Conservation (phyloP, 2,888 invertebrate genomes). For the Brachypalpus laphriformis region DNA sequence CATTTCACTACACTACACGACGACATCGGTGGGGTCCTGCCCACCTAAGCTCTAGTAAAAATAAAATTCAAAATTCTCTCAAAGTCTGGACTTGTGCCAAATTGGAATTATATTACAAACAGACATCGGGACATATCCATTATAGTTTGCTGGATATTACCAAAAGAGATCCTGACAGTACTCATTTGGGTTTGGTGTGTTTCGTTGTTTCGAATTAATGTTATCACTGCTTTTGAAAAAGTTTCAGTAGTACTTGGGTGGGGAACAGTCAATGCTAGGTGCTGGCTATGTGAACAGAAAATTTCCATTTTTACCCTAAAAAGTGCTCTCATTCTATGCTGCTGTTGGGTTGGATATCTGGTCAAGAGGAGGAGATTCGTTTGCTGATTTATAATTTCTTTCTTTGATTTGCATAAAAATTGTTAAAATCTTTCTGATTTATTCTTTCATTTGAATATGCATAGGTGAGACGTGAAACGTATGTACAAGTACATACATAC, state of each 20-base stretch:
- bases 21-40: slow-evolving; percentile 14
- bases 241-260: slow-evolving; percentile 19
- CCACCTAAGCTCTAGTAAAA: slow-evolving; percentile 50
- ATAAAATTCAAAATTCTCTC: slow-evolving; percentile 38
- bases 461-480: slow-evolving; percentile 43
- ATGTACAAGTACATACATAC: not conserved
- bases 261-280: slow-evolving; percentile 33
- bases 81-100: slow-evolving; percentile 70
- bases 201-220: slow-evolving; percentile 73
- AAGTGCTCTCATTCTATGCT: slow-evolving; percentile 36
- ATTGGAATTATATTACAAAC: slow-evolving; percentile 73
- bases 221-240: slow-evolving; percentile 58
- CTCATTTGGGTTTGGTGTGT: slow-evolving; percentile 62
- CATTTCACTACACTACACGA: slow-evolving; percentile 38
- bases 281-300: slow-evolving; percentile 13
- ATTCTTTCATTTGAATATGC: slow-evolving; percentile 70
- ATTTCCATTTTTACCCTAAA: slow-evolving; percentile 63
- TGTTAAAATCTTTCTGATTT: slow-evolving; percentile 70
- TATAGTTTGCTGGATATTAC: slow-evolving; percentile 60
- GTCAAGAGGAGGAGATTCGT: slow-evolving; percentile 58
- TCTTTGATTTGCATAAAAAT: slow-evolving; percentile 71
- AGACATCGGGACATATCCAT: slow-evolving; percentile 71
- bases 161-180: slow-evolving; percentile 59
- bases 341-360: not conserved
- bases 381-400: slow-evolving; percentile 70